phyloP scores from a whole-genome alignment of 2,888 invertebrate genomes.

The Minunthozetes semirufus region DNA sequence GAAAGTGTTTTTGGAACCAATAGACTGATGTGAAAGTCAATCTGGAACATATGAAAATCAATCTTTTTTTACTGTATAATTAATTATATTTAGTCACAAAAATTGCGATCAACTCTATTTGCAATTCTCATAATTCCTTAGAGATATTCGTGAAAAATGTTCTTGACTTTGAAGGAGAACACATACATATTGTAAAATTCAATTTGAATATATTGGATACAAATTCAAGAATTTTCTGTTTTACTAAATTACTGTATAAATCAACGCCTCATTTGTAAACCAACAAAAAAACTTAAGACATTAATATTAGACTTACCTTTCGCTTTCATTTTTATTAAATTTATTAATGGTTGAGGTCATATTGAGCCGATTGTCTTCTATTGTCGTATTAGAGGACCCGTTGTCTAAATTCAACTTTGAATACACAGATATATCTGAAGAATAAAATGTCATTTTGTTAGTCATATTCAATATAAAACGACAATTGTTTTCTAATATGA shows the following conservation, averaged over 20 bases:
- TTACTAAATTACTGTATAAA: too few species aligned
- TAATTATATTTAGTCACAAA: conserved; percentile 11
- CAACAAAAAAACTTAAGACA: too few species aligned
- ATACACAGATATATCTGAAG: conserved; percentile 19
- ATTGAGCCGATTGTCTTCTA: conserved; percentile 19
- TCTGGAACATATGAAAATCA: too few species aligned
- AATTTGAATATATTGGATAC: neutral
- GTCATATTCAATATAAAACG: too few species aligned
- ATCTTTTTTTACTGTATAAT: too few species aligned
- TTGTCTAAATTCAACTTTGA: conserved; percentile 35
- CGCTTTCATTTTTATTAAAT: conserved; percentile 18
- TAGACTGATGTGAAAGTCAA: too few species aligned
- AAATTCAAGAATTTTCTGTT: too few species aligned
- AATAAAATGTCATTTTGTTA: neutral
- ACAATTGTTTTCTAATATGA: too few species aligned
- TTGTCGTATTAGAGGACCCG: neutral
- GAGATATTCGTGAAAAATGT: neutral
- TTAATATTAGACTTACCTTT: neutral
- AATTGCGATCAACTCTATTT: neutral
- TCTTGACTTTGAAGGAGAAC: too few species aligned
- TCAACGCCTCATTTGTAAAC: too few species aligned
- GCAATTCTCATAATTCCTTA: conserved; percentile 1
- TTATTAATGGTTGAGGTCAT: neutral
- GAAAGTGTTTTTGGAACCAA: neutral
- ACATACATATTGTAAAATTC: neutral